Conservation (phyloP, 1,140 invertebrate genomes). For the Telenomus remus region DNA sequence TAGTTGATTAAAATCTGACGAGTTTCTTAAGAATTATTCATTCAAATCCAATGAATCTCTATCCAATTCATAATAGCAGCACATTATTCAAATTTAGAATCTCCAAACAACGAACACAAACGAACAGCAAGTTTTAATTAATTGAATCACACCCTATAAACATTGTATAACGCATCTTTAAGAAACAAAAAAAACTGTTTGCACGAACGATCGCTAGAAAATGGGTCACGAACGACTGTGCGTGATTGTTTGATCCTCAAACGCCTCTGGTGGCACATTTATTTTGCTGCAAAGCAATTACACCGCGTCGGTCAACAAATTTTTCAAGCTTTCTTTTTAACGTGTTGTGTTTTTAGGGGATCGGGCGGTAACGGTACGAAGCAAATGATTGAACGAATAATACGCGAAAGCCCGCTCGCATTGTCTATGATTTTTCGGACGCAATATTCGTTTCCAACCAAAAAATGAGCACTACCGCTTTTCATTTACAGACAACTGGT, state of each 20-base stretch:
- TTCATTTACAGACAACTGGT: conserved; percentile 21
- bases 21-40: too few species aligned
- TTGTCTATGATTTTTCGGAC: conserved; percentile 16
- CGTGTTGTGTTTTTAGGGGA: conserved; percentile 15
- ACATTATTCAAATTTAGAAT: too few species aligned
- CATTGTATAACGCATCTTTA: conserved; percentile 27
- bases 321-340: conserved; percentile 36
- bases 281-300: conserved; percentile 49
- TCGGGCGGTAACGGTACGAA: too few species aligned
- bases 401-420: conserved; percentile 17
- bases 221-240: conserved; percentile 41
- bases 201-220: conserved; percentile 35
- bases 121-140: too few species aligned
- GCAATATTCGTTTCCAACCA: conserved; percentile 13
- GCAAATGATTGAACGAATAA: conserved; percentile 33
- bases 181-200: conserved; percentile 46
- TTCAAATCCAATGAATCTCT: too few species aligned
- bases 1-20: too few species aligned
- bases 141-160: too few species aligned
- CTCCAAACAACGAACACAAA: too few species aligned
- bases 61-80: too few species aligned
- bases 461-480: conserved; percentile 1
- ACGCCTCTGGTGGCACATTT: conserved; percentile 41
- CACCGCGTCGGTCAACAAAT: conserved; percentile 37
- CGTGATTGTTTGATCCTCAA: conserved; percentile 47